Conservation (phyloP, 2,113 vertebrate genomes). For the Python bivittatus region DNA sequence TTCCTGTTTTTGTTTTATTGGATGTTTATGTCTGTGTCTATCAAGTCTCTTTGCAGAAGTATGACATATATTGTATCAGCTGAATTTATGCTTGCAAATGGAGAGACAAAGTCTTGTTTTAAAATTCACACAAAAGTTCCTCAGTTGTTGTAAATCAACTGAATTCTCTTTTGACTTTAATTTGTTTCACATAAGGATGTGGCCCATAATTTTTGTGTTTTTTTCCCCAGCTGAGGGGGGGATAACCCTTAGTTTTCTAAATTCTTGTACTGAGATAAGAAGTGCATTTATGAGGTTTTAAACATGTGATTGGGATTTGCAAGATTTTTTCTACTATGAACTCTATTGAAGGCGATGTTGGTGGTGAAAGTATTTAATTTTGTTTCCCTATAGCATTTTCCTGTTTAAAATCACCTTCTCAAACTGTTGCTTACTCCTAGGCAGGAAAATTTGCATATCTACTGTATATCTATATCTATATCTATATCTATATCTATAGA, state of each 20-base stretch:
- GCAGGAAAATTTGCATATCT: no score
- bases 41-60: neutral
- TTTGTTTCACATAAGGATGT: slow-evolving; percentile 16
- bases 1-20: slow-evolving; percentile 47
- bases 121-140: neutral
- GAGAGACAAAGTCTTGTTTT: slow-evolving; percentile 19
- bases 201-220: rapidly evolving
- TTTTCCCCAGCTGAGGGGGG: neutral
- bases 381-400: neutral
- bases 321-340: neutral
- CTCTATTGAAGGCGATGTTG: no score
- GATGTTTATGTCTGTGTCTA: slow-evolving; percentile 33
- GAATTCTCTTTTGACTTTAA: neutral
- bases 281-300: neutral
- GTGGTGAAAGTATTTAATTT: neutral
- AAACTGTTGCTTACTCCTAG: neutral
- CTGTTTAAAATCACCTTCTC: neutral
- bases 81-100: slow-evolving; percentile 17
- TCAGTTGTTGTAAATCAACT: slow-evolving; percentile 8
- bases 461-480: no score
- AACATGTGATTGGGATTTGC: neutral
- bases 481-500: no score
- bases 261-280: neutral
- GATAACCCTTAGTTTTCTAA: neutral
- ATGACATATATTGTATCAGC: neutral